phyloP scores from a whole-genome alignment of 2,888 invertebrate species.

The Eupithecia exiguata region DNA sequence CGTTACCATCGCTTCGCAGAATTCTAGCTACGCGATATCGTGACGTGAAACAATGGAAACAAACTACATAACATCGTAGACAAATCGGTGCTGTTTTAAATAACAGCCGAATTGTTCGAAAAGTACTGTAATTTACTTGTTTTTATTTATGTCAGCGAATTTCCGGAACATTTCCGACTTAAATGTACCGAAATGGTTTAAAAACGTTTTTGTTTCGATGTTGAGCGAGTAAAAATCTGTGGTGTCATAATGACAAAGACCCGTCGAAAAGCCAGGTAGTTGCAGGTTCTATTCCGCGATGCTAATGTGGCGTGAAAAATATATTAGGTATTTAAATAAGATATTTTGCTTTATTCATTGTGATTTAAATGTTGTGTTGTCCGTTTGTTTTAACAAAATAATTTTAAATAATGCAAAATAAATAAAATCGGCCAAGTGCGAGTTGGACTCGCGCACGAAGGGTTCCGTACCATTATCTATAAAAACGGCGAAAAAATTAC shows the following conservation, averaged over 20 bases:
- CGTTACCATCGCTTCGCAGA: background rate
- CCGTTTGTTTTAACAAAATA: no score
- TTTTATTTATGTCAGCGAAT: constrained; percentile 30
- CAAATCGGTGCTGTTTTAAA: constrained; percentile 39
- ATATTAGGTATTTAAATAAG: no score
- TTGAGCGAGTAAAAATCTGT: background rate
- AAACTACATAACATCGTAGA: constrained; percentile 23
- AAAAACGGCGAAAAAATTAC: no score
- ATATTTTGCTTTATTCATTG: no score
- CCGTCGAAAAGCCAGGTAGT: background rate
- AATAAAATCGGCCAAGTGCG: no score
- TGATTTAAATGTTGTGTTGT: no score
- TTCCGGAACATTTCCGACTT: constrained; percentile 25
- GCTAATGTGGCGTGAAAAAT: no score
- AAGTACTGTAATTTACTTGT: constrained; percentile 40
- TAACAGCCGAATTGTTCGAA: constrained; percentile 39
- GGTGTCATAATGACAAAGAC: background rate
- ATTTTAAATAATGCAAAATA: no score
- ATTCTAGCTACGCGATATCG: background rate
- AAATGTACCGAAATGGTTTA: constrained; percentile 9
- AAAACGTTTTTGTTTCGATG: constrained; percentile 3
- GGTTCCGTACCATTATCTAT: no score
- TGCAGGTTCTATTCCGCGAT: background rate
- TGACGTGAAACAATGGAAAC: constrained; percentile 33
- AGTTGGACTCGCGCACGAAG: no score